Percentiles rank a stretch among this genome's conserved stretches.
These are phyloP conservation scores for Sminthurides aquaticus DNA, from an alignment of 2,888 invertebrate genomes.

Conservation along the genomic window DNA sequence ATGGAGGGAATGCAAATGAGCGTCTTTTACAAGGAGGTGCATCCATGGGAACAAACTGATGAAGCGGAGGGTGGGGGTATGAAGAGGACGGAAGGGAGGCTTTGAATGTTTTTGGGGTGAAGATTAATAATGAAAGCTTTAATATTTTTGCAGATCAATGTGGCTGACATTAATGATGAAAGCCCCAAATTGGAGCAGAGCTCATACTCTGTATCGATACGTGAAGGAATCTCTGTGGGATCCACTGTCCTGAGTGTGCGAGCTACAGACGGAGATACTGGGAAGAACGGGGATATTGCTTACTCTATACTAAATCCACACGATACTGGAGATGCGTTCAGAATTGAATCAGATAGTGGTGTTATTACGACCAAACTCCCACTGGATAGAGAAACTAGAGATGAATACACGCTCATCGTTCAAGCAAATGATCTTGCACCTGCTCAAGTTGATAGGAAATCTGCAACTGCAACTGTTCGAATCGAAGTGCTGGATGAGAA, in stretches of 20 bases:
- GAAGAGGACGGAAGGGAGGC: no score
- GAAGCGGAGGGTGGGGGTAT: no score
- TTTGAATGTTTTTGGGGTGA: no score
- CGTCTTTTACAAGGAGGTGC: no score
- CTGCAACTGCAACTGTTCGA: conserved; percentile 74
- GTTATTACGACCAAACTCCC: conserved; percentile 73
- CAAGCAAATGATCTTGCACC: conserved; percentile 81
- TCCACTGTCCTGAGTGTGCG: conserved; percentile 81
- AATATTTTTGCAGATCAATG: conserved; percentile 61
- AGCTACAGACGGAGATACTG: conserved; percentile 85
- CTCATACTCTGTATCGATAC: conserved; percentile 77
- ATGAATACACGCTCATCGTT: conserved; percentile 74
- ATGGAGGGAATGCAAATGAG: no score
- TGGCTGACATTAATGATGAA: conserved; percentile 91
- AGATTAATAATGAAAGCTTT: no score
- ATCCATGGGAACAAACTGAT: no score
- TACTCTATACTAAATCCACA: conserved; percentile 53
- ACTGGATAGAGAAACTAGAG: conserved; percentile 79
- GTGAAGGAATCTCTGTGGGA: conserved; percentile 81
- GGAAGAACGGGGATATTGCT: conserved; percentile 78
- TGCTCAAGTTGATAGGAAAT: conserved; percentile 62
- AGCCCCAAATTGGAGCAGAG: conserved; percentile 85
- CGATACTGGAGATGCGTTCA: conserved; percentile 69
- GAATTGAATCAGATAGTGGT: conserved; percentile 72
- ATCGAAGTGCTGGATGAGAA: conserved; percentile 59